Base-by-base conservation (phyloP, 2,113 vertebrate species). In the Trematomus loennbergii region DNA sequence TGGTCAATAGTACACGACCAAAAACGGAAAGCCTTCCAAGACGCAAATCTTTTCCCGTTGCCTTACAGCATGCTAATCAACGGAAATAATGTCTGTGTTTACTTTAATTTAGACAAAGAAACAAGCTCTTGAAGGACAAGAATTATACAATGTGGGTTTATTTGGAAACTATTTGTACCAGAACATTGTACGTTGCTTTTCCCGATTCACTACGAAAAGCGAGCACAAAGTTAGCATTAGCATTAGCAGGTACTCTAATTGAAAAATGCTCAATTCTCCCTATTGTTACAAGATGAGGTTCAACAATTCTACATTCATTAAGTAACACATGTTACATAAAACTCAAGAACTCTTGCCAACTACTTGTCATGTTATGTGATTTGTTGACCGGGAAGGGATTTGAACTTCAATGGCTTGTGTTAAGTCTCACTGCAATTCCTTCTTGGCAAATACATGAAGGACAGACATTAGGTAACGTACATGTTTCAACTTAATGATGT, bases 361-460 rank as follows among this genome's bases (percentile, higher is more conserved):
- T 16, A 20, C 36, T 70, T 16, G 0, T 68, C 25, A 57, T 53
- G 25, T 65, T 36, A 43, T 17, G 29, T 22, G 1, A 61, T 46
- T 75, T 59, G 16, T 67, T 53, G 52, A 53, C 12, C 4, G 55
- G 57, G 45, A 57, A 9, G 8, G 25, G 33, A 22, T 50, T 5
- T 22, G 66, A 52, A 71, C 17, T 17, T 57, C 40, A 1, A 36
- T 65, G 36, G 16, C 40, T 18, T 57, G 4, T 33, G 9, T 60
- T 36, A 4, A 1, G 12, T 53, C 52, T 64, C 46, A 13, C 29
- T 69, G 57, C 57, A 59, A 10, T 55, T 25, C 65, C 25, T 59
- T 52, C 12, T 33, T 48, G 25, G 48, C 8, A 65, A 54, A 70
- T 65, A 33, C 78, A 77, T 45, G 36, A 52, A 58, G 50, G 25